These are phyloP conservation scores for Melieria crassipennis DNA, from an alignment of 2,888 invertebrate species.

Conservation along the genomic window DNA sequence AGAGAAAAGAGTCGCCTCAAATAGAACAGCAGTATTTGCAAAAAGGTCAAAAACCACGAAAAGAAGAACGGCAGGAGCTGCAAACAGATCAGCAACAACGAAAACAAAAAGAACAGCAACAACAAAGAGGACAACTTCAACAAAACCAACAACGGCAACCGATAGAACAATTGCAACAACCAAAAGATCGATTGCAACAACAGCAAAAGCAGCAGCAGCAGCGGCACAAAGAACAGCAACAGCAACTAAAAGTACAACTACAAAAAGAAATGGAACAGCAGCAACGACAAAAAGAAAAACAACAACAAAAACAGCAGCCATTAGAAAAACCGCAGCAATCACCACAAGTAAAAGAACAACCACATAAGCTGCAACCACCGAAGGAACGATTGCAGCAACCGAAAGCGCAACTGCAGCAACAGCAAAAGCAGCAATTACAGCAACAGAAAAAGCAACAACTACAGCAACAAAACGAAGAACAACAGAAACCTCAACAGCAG, in stretches of 20 bases:
- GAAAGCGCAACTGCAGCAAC: background rate
- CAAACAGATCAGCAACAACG: background rate
- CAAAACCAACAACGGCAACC: background rate
- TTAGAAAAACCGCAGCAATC: conserved; percentile 1
- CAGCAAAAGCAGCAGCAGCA: background rate
- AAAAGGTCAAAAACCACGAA: background rate
- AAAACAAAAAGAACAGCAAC: background rate
- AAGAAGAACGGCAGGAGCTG: background rate
- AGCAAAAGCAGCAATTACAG: conserved; percentile 6
- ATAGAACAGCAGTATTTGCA: too few species aligned
- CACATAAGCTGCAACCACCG: background rate
- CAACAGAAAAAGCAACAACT: conserved; percentile 1
- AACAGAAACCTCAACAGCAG: too few species aligned
- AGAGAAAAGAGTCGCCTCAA: too few species aligned
- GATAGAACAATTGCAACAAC: background rate
- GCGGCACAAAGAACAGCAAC: background rate
- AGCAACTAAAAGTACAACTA: background rate
- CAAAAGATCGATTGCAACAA: background rate
- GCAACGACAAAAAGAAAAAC: background rate
- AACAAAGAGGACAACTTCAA: background rate
- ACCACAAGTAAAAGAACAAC: too few species aligned
- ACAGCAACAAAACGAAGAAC: conserved; percentile 1
- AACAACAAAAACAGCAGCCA: background rate
- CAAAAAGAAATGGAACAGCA: background rate
- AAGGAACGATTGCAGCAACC: background rate